Evolutionary conservation across 2,113 vertebrate species (phyloP).

Genomic region (Hyaena hyaena): DNA sequence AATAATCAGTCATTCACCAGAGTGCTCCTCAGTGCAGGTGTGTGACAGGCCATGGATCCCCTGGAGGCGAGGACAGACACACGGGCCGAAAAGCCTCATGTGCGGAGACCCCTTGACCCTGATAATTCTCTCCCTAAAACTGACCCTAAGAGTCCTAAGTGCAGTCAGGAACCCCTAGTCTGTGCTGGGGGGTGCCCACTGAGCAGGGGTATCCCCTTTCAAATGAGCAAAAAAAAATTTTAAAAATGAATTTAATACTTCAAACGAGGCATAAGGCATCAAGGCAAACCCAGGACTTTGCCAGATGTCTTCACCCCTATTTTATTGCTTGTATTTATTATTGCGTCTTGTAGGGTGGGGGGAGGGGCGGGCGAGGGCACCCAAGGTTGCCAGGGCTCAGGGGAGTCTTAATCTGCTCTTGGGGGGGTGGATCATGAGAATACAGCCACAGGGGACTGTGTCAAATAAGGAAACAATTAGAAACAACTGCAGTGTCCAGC

Average conservation of each 20-base stretch:
- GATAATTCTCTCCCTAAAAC: neutral
- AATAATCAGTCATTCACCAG: neutral
- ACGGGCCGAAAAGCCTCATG: neutral
- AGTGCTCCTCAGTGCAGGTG: neutral
- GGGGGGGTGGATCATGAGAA: neutral
- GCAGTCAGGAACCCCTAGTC: neutral
- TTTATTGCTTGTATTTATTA: neutral
- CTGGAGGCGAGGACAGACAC: neutral
- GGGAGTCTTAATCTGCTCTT: neutral
- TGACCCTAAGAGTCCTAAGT: neutral
- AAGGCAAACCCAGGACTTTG: neutral
- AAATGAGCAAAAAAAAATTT: neutral
- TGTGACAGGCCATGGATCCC: neutral
- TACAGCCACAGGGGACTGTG: accelerated
- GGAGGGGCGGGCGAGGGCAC: too few species aligned
- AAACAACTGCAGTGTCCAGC: neutral
- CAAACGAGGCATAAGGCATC: neutral
- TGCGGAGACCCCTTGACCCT: neutral
- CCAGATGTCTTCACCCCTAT: neutral
- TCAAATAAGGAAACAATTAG: neutral
- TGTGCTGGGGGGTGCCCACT: neutral
- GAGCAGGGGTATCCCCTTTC: neutral
- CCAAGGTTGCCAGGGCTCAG: neutral
- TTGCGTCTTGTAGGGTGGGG: neutral
- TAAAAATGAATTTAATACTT: neutral